phyloP scores from a whole-genome alignment of 2,888 invertebrate genomes.

The Yponomeuta evonymella region DNA sequence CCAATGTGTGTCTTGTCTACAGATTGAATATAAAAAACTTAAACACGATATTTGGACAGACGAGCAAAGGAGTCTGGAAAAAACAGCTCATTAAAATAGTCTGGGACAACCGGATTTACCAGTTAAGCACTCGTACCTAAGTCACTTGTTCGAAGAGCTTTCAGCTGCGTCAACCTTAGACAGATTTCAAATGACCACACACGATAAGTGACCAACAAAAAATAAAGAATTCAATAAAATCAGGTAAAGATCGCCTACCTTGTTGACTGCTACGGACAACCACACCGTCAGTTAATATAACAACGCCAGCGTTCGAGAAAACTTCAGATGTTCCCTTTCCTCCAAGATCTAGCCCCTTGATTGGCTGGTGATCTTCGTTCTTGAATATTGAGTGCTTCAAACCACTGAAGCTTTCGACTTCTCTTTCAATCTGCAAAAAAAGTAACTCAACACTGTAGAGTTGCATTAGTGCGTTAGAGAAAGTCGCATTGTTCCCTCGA shows the following conservation, averaged over 20 bases:
- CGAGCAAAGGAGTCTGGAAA: no score
- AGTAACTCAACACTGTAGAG: neutral
- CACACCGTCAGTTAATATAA: slow-evolving; percentile 84
- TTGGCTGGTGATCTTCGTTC: slow-evolving; percentile 58
- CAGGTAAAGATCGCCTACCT: neutral
- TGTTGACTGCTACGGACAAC: slow-evolving; percentile 58
- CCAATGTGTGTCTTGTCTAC: no score
- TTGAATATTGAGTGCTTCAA: slow-evolving; percentile 58
- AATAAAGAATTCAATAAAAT: neutral
- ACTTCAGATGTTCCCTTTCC: slow-evolving; percentile 56
- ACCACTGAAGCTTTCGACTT: slow-evolving; percentile 66
- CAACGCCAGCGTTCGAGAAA: slow-evolving; percentile 84
- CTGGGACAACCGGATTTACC: no score
- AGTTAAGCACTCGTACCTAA: no score
- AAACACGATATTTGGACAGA: no score
- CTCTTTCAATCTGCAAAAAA: slow-evolving; percentile 55
- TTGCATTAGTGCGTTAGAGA: no score
- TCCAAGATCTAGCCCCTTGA: slow-evolving; percentile 56
- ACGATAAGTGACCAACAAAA: neutral
- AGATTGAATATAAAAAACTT: no score
- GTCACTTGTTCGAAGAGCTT: no score
- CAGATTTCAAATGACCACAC: no score
- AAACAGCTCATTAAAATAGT: no score
- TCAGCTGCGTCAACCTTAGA: no score
- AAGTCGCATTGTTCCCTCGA: no score